Evolutionary conservation across 2,113 vertebrate species (phyloP), one percentile per base, ranked within the genome.

Genomic region (Halcyon malimbica): DNA sequence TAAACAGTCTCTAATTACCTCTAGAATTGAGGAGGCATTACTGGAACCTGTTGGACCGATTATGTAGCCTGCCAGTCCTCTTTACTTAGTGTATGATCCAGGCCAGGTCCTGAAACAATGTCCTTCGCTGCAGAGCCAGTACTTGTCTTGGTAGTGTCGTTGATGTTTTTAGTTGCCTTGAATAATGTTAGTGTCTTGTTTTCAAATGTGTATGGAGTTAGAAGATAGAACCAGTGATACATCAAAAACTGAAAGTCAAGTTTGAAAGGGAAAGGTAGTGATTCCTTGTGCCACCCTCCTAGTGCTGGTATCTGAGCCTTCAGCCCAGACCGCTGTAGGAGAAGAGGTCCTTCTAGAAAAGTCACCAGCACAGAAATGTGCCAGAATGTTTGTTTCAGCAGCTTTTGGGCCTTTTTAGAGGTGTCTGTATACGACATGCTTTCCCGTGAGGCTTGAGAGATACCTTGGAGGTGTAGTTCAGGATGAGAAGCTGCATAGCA

Each of bases 11-110:
- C 21, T 64, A 26, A 37, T 83, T 73, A 10, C 16, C 4, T 87
- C 9, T 64, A 3, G 37, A 87, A 19, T 1, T 75, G 31, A 33
- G 57, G 42, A 28, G 14, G 33, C 10, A 2, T 70, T 60, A 23
- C 41, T 44, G 50, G 50, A 87, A 29, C 41, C 44, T 76, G 5
- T 63, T 60, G 56, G 12, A 54, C 41, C 41, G 11, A 57, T 74
- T 57, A 3, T 23, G 8, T 67, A 46, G 28, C 9, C 3, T 13
- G 3, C 13, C 16, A 0, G 0, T 59, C 18, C 6, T 69, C 37
- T 69, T 50, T 78, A 24, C 42, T 48, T 29, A 3, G 10, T 16
- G 3, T 57, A 8, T 2, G 0, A 3, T 83, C 19, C 80, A 2
- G 11, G 13, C 19, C 33, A 35, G 2, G 2, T 76, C 50, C 83